phyloP scores from a whole-genome alignment of 2,888 invertebrate genomes.

The Tethea ocularis region DNA sequence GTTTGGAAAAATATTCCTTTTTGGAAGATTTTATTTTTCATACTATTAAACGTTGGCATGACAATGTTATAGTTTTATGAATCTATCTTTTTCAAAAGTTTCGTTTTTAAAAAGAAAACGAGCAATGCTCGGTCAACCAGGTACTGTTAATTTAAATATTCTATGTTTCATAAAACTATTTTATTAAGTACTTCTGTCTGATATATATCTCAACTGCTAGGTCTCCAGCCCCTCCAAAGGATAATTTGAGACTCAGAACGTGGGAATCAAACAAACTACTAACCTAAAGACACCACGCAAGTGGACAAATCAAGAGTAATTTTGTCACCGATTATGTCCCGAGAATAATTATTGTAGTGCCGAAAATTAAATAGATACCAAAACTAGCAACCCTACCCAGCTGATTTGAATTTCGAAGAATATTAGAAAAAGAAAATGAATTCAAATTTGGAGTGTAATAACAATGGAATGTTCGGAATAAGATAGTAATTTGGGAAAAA shows the following conservation, averaged over 20 bases:
- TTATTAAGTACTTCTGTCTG: too few relatives aligned
- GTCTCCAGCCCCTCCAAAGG: not conserved
- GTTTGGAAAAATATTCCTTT: not conserved
- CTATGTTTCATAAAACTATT: too few relatives aligned
- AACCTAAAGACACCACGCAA: not conserved
- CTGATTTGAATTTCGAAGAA: constrained; percentile 8
- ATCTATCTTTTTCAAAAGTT: too few relatives aligned
- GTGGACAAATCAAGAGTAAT: not conserved
- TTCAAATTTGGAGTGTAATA: not conserved
- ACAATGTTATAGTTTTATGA: not conserved
- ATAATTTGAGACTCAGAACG: not conserved
- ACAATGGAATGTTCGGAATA: not conserved
- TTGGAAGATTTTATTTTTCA: not conserved
- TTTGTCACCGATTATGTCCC: not conserved
- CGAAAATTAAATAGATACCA: constrained; percentile 23
- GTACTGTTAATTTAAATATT: too few relatives aligned
- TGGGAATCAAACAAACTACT: not conserved
- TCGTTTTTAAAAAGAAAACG: too few relatives aligned
- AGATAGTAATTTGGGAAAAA: constrained; percentile 52
- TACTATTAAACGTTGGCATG: not conserved
- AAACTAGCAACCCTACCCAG: not conserved
- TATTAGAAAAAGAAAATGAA: not conserved
- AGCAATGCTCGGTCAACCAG: too few relatives aligned
- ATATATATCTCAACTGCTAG: not conserved
- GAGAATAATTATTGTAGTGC: not conserved